phyloP scores from a whole-genome alignment of 1,140 invertebrate species.

The Macrosteles quadrilineatus region DNA sequence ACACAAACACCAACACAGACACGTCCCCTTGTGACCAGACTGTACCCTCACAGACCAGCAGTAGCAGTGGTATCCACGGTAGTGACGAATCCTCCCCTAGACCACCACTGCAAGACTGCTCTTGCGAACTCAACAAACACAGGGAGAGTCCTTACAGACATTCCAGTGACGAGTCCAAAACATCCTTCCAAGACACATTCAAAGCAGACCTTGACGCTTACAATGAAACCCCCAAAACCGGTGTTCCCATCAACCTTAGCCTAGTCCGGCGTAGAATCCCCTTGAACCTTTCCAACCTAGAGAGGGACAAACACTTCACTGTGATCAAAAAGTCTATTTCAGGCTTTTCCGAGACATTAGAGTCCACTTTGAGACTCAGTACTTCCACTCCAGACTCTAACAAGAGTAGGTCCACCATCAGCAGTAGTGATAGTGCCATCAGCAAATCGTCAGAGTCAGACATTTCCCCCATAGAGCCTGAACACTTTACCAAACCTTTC shows the following conservation, averaged over 20 bases:
- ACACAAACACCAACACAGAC: background rate
- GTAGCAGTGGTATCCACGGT: background rate
- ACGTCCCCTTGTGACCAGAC: conserved; percentile 37
- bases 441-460: conserved; percentile 12
- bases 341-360: background rate
- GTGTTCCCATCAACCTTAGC: conserved; percentile 2
- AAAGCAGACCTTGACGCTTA: background rate
- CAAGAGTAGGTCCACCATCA: background rate
- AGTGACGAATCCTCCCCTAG: background rate
- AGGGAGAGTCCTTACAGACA: background rate
- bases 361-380: background rate
- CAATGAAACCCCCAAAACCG: conserved; percentile 9
- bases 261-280: background rate
- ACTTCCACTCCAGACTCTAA: conserved; percentile 15
- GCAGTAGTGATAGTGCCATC: conserved; percentile 7
- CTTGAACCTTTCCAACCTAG: background rate
- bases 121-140: background rate
- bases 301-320: background rate
- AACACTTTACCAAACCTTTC: background rate
- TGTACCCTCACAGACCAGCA: conserved; percentile 6
- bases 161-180: conserved; percentile 4
- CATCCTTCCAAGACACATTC: background rate
- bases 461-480: conserved; percentile 9
- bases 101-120: background rate
- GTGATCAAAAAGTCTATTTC: background rate